These are phyloP conservation scores for Rhinopomastus cyanomelas DNA, from an alignment of 2,113 vertebrate genomes.

Conservation along the genomic window DNA sequence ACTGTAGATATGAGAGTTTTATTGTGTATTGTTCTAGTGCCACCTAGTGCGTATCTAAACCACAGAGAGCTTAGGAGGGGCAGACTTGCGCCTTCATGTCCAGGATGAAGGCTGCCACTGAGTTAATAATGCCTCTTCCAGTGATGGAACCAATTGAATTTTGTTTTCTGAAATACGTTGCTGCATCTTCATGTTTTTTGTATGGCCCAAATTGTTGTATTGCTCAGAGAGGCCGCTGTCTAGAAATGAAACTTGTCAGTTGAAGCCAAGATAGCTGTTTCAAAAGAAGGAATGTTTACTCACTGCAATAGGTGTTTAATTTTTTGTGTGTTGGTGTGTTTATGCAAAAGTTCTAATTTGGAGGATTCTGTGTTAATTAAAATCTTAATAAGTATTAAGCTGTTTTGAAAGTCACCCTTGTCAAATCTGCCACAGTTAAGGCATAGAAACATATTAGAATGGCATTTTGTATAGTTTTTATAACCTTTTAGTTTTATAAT, in stretches of 20 bases:
- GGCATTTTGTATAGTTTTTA: not conserved
- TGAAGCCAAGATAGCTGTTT: not conserved
- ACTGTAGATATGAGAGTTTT: not conserved
- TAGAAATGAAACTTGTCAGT: not conserved
- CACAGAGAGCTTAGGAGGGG: not conserved
- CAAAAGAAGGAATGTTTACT: not conserved
- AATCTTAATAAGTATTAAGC: not conserved
- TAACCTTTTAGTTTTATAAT: not conserved
- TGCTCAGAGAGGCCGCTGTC: not conserved
- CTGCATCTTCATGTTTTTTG: not conserved
- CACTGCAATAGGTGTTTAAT: not conserved
- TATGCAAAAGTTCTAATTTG: not conserved
- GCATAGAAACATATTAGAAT: not conserved
- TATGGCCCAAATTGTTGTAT: not conserved
- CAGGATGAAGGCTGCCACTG: not conserved
- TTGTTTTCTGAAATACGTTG: not conserved
- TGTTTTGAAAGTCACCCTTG: not conserved
- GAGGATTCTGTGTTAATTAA: not conserved
- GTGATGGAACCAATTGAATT: not conserved
- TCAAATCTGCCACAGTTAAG: not conserved
- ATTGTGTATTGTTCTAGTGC: slow-evolving; percentile 67
- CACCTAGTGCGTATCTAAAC: slow-evolving; percentile 76
- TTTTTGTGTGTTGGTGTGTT: not conserved
- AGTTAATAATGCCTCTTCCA: not conserved
- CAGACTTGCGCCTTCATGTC: not conserved